Evolutionary conservation across 2,888 invertebrate species (phyloP), one percentile per base, ranked within the genome.

Genomic region (Noctua pronuba): DNA sequence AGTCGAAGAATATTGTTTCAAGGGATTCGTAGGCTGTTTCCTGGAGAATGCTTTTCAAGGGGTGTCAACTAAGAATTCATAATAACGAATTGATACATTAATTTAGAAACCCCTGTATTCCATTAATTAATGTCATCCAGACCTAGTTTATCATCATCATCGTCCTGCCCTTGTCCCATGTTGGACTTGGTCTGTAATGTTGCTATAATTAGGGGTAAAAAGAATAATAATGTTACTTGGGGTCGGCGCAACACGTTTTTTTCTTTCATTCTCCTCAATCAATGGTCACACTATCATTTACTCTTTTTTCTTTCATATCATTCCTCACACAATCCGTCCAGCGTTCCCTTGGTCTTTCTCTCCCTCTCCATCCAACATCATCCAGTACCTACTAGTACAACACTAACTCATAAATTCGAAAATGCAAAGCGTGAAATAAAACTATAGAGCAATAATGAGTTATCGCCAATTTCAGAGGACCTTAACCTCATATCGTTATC

Each of bases 1-100:
- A 94, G 93, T 92, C 92, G 90, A 88, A 92, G 87, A 85, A 86
- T 86, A 86, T 83, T 83, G 44, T 79, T 78, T 60, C 35, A 66
- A 60, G 16, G 64, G 60, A 69, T 82, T 64, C 46, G 35, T 69
- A n/a, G 62, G 21, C 55, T 46, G 79, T 55, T 66, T 52, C 44
- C 58, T 60, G 60, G 28, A 35, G 35, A 18, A 52, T 24, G 4
- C 28, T 75, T 52, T 60, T 31, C 21, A 75, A 75, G 44, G 44
- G 35, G 18, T 52, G 58, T 28, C 28, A 46, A 73, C 46, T 38
- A n/a, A 7, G 13, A 52, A 79, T 24, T 7, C 18, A 46, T 35
- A 62, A 0, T 28, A 55, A 16, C 10, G 1, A n/a, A 13, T 49
- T 38, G 18, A n/a, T 35, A 38, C 2, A 7, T 69, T 21, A 2